A percentile compares a stretch with the other conserved stretches of the same genome.
phyloP scores from a whole-genome alignment of 2,113 vertebrate genomes.

The Neotragus pygmaeus region DNA sequence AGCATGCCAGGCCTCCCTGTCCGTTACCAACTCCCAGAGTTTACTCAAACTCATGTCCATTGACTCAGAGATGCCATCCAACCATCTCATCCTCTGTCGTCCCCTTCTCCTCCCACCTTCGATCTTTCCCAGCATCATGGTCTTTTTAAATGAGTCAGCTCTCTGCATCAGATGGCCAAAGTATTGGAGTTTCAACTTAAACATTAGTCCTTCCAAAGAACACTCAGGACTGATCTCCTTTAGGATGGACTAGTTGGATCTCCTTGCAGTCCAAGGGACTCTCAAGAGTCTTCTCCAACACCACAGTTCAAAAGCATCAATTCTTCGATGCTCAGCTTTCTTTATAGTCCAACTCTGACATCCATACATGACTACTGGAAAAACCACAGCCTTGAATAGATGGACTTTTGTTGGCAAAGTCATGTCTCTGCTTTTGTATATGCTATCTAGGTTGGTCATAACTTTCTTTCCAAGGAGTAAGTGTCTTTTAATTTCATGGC shows the following conservation, averaged over 20 bases:
- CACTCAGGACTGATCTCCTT: neutral
- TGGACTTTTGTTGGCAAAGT: neutral
- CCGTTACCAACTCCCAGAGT: fast-evolving
- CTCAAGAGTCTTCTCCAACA: neutral
- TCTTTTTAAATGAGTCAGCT: neutral
- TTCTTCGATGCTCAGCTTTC: neutral
- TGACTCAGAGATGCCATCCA: neutral
- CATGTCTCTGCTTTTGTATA: neutral
- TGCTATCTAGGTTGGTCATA: neutral
- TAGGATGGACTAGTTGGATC: neutral
- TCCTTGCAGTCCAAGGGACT: neutral
- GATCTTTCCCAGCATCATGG: neutral
- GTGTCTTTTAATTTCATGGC: neutral
- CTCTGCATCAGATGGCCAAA: neutral
- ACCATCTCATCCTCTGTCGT: neutral
- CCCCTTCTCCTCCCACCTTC: neutral
- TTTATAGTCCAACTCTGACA: neutral
- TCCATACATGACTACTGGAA: neutral
- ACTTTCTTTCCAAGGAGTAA: neutral
- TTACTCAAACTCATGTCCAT: neutral
- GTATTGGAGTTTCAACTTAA: neutral
- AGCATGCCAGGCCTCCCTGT: neutral
- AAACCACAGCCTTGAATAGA: neutral
- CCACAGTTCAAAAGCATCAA: neutral
- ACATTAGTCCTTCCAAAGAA: neutral